These are phyloP conservation scores for Actinemys pallida DNA, from an alignment of 2,113 vertebrate genomes.

Conservation along the genomic window DNA sequence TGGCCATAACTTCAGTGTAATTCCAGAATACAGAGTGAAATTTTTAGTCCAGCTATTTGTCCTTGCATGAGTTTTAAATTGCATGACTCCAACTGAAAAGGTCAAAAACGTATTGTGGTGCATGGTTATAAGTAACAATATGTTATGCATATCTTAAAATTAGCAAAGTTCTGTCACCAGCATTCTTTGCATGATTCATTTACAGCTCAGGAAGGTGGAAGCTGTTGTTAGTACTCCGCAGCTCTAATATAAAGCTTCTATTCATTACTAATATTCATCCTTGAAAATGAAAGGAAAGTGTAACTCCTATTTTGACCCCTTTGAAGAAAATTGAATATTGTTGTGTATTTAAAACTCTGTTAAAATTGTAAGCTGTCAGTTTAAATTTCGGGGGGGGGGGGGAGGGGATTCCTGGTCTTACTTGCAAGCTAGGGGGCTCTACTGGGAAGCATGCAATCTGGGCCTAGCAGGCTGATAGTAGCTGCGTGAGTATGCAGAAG, in stretches of 20 bases:
- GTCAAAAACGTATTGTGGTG: background rate
- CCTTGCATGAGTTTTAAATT: slow-evolving; percentile 40
- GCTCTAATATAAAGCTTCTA: background rate
- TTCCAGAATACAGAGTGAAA: slow-evolving; percentile 21
- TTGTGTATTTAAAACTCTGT: background rate
- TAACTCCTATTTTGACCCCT: background rate
- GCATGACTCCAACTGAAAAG: background rate
- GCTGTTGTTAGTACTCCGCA: background rate
- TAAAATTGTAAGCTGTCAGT: background rate
- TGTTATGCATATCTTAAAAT: slow-evolving; percentile 23
- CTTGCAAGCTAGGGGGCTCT: background rate
- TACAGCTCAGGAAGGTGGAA: background rate
- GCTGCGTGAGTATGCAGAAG: background rate
- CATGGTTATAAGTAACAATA: slow-evolving; percentile 51
- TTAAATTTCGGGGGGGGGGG: background rate
- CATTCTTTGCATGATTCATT: background rate
- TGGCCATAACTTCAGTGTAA: slow-evolving; percentile 49
- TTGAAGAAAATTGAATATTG: background rate
- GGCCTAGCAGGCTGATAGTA: background rate
- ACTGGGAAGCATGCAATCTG: background rate
- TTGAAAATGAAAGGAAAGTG: background rate
- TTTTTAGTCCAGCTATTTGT: slow-evolving; percentile 39
- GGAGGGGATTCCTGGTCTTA: background rate
- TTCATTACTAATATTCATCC: background rate
- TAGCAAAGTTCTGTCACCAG: slow-evolving; percentile 3